A percentile compares a stretch with the other conserved stretches of the same genome.
Evolutionary conservation across 2,113 vertebrate genomes (phyloP).

Genomic region (Rhadina sibilatrix): DNA sequence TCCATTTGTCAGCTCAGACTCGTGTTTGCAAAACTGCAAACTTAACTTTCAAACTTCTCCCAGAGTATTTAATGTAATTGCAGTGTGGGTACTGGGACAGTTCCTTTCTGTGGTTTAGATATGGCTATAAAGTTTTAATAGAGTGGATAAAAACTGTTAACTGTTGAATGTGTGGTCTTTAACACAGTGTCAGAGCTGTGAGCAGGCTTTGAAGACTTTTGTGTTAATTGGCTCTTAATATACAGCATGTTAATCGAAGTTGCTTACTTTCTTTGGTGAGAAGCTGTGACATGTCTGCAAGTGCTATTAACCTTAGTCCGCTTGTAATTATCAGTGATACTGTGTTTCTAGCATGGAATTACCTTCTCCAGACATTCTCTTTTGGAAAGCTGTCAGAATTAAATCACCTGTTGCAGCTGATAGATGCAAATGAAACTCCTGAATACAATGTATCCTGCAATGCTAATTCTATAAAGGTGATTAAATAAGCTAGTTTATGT

Average conservation of each 20-base stretch:
- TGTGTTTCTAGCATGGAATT: not conserved
- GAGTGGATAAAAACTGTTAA: not conserved
- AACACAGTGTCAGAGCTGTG: not conserved
- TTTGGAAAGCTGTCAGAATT: not conserved
- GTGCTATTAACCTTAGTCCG: not conserved
- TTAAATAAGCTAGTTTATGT: not conserved
- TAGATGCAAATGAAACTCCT: not conserved
- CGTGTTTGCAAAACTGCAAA: not conserved
- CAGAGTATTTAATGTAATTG: not conserved
- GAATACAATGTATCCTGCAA: not conserved
- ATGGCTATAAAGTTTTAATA: slow-evolving; percentile 34
- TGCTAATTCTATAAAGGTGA: not conserved
- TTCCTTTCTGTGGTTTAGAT: not conserved
- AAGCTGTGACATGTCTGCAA: not conserved
- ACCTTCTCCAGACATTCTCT: not conserved
- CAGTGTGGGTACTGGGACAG: not conserved
- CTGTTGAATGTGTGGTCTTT: not conserved
- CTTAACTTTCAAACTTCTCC: not conserved
- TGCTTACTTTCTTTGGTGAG: not conserved
- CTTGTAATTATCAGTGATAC: not conserved
- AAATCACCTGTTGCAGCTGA: not conserved
- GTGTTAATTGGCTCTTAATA: slow-evolving; percentile 19
- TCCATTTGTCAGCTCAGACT: not conserved
- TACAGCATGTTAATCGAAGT: not conserved
- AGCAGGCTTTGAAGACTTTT: slow-evolving; percentile 23